Base-by-base conservation (phyloP, 2,888 invertebrate species). In the Caenorhabditis sp. region DNA sequence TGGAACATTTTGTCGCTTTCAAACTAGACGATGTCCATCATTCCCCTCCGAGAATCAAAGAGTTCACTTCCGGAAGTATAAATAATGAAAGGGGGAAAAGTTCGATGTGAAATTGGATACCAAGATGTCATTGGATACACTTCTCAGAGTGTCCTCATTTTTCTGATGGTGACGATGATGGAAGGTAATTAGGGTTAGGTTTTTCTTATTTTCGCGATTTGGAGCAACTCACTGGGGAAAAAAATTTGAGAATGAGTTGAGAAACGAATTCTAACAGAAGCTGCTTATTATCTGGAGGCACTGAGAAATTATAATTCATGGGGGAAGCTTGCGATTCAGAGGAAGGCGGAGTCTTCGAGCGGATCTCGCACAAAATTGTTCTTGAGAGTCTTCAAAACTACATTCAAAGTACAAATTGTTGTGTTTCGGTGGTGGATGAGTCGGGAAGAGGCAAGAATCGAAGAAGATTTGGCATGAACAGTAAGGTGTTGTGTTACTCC, bases 121-220 rank as follows among this genome's bases (percentile, higher is more conserved):
- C 41, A 15, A 50, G 68, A 68, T 35, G 68, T 58, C 58, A 68
- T 52, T 52, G 58, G 68, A 68, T 68, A 68, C 68, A 66, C 50
- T 45, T 66, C 56, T 41, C 30, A 39, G 41, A 48, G 56, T 56
- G 48, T 56, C 48, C 48, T 66, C 56, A 48, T 56, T 66, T 56
- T 66, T 56, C 48, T 56, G 46, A 41, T 39, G 66, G 35, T 63
- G 63, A 63, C 48, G 50, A 61, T 61, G 32, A 55, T n/a, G 41
- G 17, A 22, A 22, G 8, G n/a, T 43, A 24, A 43, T 43, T 15
- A 41, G 15, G 41, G 17, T 20, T 20, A 43, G 22, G 43, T 22
- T n/a, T n/a, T n/a, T n/a, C n/a, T n/a, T n/a, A n/a, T n/a, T n/a
- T n/a, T n/a, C n/a, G n/a, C n/a, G n/a, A n/a, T n/a, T n/a, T n/a